A percentile compares a stretch with the other conserved stretches of the same genome.
These are phyloP conservation scores for Leucopsar rothschildi DNA, from an alignment of 2,113 vertebrate species.

Conservation along the genomic window DNA sequence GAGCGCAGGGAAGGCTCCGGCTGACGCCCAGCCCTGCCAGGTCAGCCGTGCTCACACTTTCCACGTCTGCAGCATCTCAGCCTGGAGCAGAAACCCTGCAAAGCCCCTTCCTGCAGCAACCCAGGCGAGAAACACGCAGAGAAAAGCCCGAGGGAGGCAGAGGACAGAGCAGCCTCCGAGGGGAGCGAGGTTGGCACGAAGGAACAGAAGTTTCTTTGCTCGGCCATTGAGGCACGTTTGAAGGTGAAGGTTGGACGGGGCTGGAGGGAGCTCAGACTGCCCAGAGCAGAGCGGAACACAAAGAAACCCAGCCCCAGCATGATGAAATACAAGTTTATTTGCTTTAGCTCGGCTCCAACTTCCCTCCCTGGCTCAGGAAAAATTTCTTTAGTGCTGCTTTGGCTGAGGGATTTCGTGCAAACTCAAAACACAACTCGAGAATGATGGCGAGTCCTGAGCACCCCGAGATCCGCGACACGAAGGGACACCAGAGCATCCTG, in stretches of 20 bases:
- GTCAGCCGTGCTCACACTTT: not conserved
- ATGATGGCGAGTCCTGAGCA: not conserved
- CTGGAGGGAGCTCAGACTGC: not conserved
- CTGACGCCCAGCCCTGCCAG: not conserved
- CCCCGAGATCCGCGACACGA: not conserved
- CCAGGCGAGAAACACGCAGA: not conserved
- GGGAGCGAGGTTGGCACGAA: not conserved
- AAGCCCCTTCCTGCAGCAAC: not conserved
- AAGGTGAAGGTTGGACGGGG: not conserved
- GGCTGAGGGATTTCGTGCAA: not conserved
- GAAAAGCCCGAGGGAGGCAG: not conserved
- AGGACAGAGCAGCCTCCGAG: not conserved
- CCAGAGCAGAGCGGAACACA: not conserved
- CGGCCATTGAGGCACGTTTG: not conserved
- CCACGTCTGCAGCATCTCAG: not conserved
- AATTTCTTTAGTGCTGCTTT: not conserved
- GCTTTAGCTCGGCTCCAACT: not conserved
- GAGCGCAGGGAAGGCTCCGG: not conserved
- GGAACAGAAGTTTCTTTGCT: not conserved
- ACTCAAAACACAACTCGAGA: not conserved
- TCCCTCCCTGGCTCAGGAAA: not conserved
- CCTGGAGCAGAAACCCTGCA: not conserved
- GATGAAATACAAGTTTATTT: slow-evolving; percentile 24
- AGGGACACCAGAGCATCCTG: not conserved
- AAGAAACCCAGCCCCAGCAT: not conserved